phyloP scores from a whole-genome alignment of 1,140 invertebrate species.

The Drosophila pallidifrons region DNA sequence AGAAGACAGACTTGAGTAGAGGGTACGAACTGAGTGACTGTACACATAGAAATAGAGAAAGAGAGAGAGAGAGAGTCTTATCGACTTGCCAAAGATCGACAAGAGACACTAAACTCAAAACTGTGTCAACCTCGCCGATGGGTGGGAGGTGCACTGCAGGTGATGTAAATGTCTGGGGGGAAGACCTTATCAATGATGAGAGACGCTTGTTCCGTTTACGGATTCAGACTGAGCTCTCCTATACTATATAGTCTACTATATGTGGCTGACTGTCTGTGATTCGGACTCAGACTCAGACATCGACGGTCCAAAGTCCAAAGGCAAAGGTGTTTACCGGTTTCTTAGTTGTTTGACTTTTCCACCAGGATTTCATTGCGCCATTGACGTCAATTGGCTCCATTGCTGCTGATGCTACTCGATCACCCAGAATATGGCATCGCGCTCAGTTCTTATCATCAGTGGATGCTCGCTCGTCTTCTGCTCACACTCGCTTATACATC shows the following conservation, averaged over 20 bases:
- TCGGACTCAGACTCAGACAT: slow-evolving; percentile 7
- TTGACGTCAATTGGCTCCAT: slow-evolving; percentile 49
- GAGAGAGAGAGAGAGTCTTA: slow-evolving; percentile 2
- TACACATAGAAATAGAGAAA: neutral
- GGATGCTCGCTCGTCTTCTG: neutral
- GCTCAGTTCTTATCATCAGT: slow-evolving; percentile 30
- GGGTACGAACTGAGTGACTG: slow-evolving; percentile 8
- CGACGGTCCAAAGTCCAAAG: slow-evolving; percentile 29
- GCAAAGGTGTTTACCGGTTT: slow-evolving; percentile 50
- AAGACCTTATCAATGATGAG: slow-evolving; percentile 27
- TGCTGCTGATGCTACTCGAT: slow-evolving; percentile 22
- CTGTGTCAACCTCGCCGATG: slow-evolving; percentile 45
- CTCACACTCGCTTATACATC: slow-evolving; percentile 8
- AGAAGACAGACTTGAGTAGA: neutral
- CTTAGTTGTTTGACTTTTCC: slow-evolving; percentile 47
- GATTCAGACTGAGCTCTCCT: slow-evolving; percentile 1
- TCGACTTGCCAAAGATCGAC: slow-evolving; percentile 15
- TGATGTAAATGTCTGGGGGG: slow-evolving; percentile 15
- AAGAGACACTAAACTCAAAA: slow-evolving; percentile 3
- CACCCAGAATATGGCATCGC: slow-evolving; percentile 27
- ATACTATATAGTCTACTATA: too few species aligned
- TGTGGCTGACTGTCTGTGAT: neutral
- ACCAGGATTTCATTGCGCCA: slow-evolving; percentile 45
- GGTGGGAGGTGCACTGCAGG: slow-evolving; percentile 16
- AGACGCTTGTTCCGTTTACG: slow-evolving; percentile 9